Conservation (phyloP, 2,113 vertebrate genomes). For the Tetrao urogallus region DNA sequence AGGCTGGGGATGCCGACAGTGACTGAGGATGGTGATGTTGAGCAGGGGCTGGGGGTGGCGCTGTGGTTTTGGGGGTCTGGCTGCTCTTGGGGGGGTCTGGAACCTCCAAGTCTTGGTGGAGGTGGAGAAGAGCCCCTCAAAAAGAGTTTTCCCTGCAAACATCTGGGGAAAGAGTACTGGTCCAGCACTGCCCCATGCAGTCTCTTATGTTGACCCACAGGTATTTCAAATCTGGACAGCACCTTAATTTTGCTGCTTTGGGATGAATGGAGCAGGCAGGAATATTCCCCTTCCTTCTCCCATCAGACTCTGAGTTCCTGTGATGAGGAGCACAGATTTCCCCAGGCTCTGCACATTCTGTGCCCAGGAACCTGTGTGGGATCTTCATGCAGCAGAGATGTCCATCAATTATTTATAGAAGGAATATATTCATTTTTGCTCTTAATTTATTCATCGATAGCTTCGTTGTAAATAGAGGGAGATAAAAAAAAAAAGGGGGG, state of each 20-base stretch:
- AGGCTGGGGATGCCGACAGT: not conserved
- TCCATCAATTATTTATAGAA: conserved; percentile 65
- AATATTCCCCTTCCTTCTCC: not conserved
- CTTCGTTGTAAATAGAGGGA: not conserved
- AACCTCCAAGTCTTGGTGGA: not conserved
- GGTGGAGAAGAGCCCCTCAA: not conserved
- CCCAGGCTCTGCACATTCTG: not conserved
- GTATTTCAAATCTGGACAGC: fast-evolving
- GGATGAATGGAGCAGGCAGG: not conserved
- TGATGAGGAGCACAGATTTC: not conserved
- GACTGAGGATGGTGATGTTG: fast-evolving
- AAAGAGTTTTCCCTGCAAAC: not conserved
- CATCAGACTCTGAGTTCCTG: not conserved
- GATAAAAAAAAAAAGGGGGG: not conserved
- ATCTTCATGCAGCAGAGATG: not conserved
- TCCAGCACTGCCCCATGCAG: not conserved
- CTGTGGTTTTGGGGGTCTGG: not conserved
- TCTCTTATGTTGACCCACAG: no score
- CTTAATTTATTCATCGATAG: conserved; percentile 38
- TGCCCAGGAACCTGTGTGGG: conserved; percentile 54
- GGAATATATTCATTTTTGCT: conserved; percentile 9
- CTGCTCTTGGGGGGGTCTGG: not conserved
- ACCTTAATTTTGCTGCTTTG: not conserved
- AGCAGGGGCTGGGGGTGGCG: not conserved
- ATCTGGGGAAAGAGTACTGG: not conserved